These are phyloP conservation scores for Psilopsiagon aurifrons DNA, from an alignment of 2,113 vertebrate genomes.

Conservation along the genomic window DNA sequence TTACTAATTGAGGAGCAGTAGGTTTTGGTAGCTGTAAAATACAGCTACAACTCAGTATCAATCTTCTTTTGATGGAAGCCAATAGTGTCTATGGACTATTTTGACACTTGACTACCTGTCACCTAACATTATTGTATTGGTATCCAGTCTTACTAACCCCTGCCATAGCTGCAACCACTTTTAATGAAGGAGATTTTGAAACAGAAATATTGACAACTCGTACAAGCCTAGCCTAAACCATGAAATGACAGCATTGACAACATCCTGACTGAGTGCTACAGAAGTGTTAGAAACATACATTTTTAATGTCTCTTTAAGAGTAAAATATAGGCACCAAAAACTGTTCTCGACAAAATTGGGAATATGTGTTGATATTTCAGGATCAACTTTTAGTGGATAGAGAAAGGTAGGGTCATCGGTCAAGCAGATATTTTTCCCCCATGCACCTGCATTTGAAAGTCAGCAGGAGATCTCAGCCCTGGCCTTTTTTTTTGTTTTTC, in stretches of 20 bases:
- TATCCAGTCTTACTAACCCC: slow-evolving; percentile 15
- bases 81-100: background rate
- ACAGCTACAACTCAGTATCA: background rate
- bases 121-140: slow-evolving; percentile 7
- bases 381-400: slow-evolving; percentile 43
- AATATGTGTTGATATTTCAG: slow-evolving; percentile 50
- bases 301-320: slow-evolving; percentile 63
- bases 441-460: slow-evolving; percentile 40
- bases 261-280: slow-evolving; percentile 13
- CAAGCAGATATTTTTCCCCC: slow-evolving; percentile 37
- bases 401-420: slow-evolving; percentile 37
- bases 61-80: background rate
- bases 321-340: slow-evolving; percentile 51
- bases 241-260: slow-evolving; percentile 61
- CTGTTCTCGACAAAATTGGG: slow-evolving; percentile 61
- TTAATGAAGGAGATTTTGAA: slow-evolving; percentile 48
- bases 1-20: background rate
- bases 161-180: background rate
- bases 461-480: slow-evolving; percentile 22
- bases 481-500: background rate
- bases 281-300: slow-evolving; percentile 43
- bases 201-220: slow-evolving; percentile 61
- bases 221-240: slow-evolving; percentile 16
- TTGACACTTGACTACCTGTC: slow-evolving; percentile 38
- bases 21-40: slow-evolving; percentile 16